Conservation (phyloP, 2,113 vertebrate species). For the Bombycilla garrulus region DNA sequence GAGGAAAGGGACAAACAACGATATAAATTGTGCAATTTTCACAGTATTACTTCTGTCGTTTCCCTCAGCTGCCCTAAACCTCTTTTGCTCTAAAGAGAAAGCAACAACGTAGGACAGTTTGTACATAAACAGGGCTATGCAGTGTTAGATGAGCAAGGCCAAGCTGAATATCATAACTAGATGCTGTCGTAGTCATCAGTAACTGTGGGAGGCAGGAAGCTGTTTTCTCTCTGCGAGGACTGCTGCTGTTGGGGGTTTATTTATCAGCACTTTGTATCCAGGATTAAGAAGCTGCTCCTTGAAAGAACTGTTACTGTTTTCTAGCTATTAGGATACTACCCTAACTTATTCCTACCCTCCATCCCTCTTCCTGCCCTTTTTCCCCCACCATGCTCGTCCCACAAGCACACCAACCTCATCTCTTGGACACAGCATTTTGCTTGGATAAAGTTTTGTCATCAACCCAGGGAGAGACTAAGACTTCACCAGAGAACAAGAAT, state of each 20-base stretch:
- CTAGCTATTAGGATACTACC: neutral
- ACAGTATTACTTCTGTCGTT: neutral
- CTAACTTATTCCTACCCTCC: neutral
- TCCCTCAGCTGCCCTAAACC: neutral
- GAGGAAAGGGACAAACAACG: constrained; percentile 29
- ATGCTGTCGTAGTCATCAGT: neutral
- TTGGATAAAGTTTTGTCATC: neutral
- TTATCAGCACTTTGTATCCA: constrained; percentile 13
- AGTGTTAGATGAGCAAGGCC: neutral
- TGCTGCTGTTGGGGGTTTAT: neutral
- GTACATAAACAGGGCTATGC: constrained; percentile 41
- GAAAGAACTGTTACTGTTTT: neutral
- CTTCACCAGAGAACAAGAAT: neutral
- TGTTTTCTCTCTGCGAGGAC: neutral
- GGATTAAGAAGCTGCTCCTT: neutral
- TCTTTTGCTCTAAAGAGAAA: constrained; percentile 3
- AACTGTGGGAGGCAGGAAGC: neutral
- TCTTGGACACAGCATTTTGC: neutral
- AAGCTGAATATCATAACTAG: constrained; percentile 30
- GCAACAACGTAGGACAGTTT: constrained; percentile 22
- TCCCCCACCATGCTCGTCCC: neutral
- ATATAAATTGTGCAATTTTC: constrained; percentile 54
- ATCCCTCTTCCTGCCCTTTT: rapidly evolving
- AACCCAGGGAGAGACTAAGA: neutral
- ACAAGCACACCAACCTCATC: neutral